Conservation (phyloP, 1,140 invertebrate genomes). For the Trachymyrmex septentrionalis region DNA sequence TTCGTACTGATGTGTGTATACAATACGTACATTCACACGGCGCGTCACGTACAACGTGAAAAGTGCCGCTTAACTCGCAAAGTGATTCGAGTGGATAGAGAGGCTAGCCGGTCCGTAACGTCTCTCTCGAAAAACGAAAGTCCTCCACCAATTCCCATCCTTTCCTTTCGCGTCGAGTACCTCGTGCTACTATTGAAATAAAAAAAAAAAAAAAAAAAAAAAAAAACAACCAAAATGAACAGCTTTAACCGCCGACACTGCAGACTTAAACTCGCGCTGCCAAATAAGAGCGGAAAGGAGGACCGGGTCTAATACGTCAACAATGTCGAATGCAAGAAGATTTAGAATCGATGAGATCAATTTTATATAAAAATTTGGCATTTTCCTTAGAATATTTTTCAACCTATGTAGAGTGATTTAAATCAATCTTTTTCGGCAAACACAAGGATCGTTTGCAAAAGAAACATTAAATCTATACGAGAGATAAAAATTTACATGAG, state of each 20-base stretch:
- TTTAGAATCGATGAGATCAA: background rate
- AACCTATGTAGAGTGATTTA: background rate
- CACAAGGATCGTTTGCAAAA: background rate
- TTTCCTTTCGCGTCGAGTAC: conserved; percentile 21
- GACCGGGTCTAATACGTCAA: background rate
- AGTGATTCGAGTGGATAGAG: conserved; percentile 59
- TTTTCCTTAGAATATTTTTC: background rate
- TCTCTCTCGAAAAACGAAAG: conserved; percentile 47
- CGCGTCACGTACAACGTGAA: conserved; percentile 54
- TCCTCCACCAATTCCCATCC: conserved; percentile 23
- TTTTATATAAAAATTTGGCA: background rate
- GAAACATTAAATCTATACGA: background rate
- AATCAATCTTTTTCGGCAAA: conserved; percentile 4
- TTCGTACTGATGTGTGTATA: conserved; percentile 25
- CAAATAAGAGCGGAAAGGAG: background rate
- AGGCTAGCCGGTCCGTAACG: conserved; percentile 11
- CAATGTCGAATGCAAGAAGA: background rate
- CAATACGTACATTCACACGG: conserved; percentile 42
- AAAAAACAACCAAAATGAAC: conserved; percentile 14
- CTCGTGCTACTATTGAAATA: conserved; percentile 4
- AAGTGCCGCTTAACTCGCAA: conserved; percentile 61
- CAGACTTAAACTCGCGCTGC: background rate
- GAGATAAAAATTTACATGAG: conserved; percentile 41
- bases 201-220: background rate
- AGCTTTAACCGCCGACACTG: background rate